These are phyloP conservation scores for Ceratotherium simum DNA, from an alignment of 2,113 vertebrate species.

Conservation along the genomic window DNA sequence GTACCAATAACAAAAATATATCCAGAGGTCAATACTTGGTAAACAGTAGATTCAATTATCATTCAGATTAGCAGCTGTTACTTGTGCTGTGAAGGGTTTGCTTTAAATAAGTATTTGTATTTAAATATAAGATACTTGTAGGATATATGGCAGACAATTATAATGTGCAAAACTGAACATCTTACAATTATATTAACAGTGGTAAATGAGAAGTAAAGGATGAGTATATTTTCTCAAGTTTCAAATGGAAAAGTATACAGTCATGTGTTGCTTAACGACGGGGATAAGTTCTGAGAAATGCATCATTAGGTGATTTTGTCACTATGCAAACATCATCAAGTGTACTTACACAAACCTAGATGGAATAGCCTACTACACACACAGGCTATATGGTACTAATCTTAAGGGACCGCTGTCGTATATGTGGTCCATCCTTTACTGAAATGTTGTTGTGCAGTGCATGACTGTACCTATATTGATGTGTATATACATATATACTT, in stretches of 20 bases:
- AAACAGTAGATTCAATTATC: not conserved
- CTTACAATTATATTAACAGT: constrained; percentile 6
- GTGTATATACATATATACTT: not conserved
- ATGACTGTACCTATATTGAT: not conserved
- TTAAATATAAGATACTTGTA: constrained; percentile 6
- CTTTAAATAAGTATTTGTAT: constrained; percentile 53
- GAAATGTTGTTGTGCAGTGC: too few species aligned
- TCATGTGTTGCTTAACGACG: too few species aligned
- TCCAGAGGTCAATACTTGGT: not conserved
- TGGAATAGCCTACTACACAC: too few species aligned
- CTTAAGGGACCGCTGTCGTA: too few species aligned
- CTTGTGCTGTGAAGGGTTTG: constrained; percentile 11
- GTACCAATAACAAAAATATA: constrained; percentile 32
- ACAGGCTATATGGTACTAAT: too few species aligned
- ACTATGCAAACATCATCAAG: too few species aligned
- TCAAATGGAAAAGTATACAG: constrained; percentile 2
- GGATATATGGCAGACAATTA: constrained; percentile 2
- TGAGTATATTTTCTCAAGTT: constrained; percentile 64
- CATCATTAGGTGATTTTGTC: too few species aligned
- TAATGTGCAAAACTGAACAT: constrained; percentile 56
- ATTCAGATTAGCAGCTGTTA: not conserved
- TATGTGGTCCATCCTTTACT: too few species aligned
- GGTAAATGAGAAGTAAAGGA: constrained; percentile 41
- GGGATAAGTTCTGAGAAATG: too few species aligned
- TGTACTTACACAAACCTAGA: too few species aligned